Percentiles rank a stretch among this genome's conserved stretches.
These are phyloP conservation scores for Trichogramma pretiosum DNA, from an alignment of 1,140 invertebrate species.

Conservation along the genomic window DNA sequence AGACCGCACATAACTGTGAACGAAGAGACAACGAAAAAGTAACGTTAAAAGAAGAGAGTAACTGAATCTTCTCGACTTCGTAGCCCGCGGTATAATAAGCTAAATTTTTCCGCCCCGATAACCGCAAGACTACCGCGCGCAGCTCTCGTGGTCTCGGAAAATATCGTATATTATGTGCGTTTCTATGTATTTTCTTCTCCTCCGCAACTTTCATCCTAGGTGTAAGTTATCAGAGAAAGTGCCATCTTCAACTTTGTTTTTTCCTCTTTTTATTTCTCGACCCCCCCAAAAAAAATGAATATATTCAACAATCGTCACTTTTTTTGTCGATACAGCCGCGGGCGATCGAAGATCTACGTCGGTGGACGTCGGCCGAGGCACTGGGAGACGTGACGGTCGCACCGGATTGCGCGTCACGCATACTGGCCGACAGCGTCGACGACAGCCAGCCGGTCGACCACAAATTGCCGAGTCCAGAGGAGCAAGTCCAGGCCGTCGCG, in stretches of 20 bases:
- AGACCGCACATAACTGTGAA: no score
- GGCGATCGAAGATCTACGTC: constrained; percentile 64
- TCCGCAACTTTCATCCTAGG: constrained; percentile 12
- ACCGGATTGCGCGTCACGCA: constrained; percentile 59
- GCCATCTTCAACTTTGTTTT: background rate
- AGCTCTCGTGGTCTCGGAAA: no score
- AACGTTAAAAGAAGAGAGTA: no score
- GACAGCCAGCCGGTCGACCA: constrained; percentile 69
- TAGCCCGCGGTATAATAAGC: no score
- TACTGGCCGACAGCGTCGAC: constrained; percentile 63
- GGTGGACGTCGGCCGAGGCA: constrained; percentile 77
- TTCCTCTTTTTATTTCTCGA: background rate
- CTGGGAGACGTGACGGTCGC: constrained; percentile 71
- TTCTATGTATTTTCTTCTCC: no score
- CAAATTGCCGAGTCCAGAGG: constrained; percentile 72
- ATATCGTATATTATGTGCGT: no score
- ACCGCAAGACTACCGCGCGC: no score
- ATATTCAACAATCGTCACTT: no score
- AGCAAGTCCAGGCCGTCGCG: constrained; percentile 68
- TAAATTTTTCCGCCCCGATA: constrained; percentile 31
- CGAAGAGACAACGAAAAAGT: no score
- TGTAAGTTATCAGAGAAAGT: constrained; percentile 9
- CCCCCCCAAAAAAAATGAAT: no score
- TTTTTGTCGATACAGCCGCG: constrained; percentile 75
- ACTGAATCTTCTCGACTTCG: no score